phyloP scores from a whole-genome alignment of 1,140 invertebrate species.

The Nebria ingens region DNA sequence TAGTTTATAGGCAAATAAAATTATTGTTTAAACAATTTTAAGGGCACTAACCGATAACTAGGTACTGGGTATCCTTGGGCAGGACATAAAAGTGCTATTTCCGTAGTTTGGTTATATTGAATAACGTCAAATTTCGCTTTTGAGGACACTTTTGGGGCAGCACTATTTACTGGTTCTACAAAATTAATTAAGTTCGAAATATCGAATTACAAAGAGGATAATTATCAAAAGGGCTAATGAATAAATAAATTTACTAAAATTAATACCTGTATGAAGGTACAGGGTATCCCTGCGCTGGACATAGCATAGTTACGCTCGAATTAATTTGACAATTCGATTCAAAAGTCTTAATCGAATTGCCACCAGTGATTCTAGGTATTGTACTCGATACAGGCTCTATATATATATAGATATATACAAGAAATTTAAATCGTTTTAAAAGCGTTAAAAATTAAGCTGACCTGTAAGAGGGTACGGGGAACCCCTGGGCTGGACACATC shows the following conservation, averaged over 20 bases:
- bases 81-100: conserved; percentile 41
- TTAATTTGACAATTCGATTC: conserved; percentile 26
- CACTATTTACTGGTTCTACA: conserved; percentile 58
- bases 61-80: conserved; percentile 63
- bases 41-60: conserved; percentile 49
- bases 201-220: conserved; percentile 18
- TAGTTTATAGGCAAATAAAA: no score
- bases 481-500: conserved; percentile 54
- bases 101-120: conserved; percentile 18
- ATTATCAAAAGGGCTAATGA: no score
- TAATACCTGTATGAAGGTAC: conserved; percentile 40
- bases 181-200: conserved; percentile 22
- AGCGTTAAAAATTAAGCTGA: conserved; percentile 33
- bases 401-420: conserved; percentile 15
- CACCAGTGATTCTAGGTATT: conserved; percentile 55
- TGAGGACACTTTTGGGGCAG: conserved; percentile 51
- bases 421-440: neutral
- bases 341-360: neutral
- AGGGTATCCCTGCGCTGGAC: conserved; percentile 48
- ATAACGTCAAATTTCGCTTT: conserved; percentile 29
- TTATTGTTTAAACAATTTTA: no score
- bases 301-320: conserved; percentile 48
- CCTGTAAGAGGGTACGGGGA: conserved; percentile 53
- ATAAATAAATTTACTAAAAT: neutral
- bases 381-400: conserved; percentile 67